These are phyloP conservation scores for Polyommatus iphigenia DNA, from an alignment of 2,888 invertebrate genomes.

Conservation along the genomic window DNA sequence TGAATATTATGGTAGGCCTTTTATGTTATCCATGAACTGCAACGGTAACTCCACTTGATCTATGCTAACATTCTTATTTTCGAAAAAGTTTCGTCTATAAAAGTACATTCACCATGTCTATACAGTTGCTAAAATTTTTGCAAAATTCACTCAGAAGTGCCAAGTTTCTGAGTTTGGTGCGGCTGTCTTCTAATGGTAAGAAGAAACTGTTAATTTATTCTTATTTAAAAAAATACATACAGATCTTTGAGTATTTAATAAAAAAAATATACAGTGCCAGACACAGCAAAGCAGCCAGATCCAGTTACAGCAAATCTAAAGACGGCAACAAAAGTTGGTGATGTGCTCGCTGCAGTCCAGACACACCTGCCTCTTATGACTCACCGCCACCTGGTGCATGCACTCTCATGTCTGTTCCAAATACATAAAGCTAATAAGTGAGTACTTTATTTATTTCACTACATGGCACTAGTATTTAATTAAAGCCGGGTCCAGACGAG, in stretches of 20 bases:
- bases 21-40: not conserved
- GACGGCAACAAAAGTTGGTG: conserved; percentile 61
- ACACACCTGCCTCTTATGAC: conserved; percentile 66
- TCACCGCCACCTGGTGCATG: conserved; percentile 78
- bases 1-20: not conserved
- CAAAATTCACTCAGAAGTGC: not conserved
- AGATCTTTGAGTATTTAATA: not conserved
- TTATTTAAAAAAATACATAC: not conserved
- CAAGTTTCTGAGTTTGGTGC: not conserved
- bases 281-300: conserved; percentile 60
- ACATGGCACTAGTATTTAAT: not conserved
- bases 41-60: not conserved
- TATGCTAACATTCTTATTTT: not conserved
- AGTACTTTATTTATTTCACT: conserved; percentile 37
- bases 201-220: not conserved
- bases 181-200: conserved; percentile 17
- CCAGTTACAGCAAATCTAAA: conserved; percentile 68
- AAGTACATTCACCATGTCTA: conserved; percentile 7
- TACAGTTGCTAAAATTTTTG: not conserved
- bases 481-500: no score
- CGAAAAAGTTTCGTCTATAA: not conserved
- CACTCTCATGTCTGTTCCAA: conserved; percentile 76
- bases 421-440: conserved; percentile 77
- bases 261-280: conserved; percentile 49
- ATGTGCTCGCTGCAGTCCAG: conserved; percentile 73